A percentile compares a stretch with the other conserved stretches of the same genome.
phyloP scores from a whole-genome alignment of 1,140 invertebrate genomes.

The Scylla paramamosain region DNA sequence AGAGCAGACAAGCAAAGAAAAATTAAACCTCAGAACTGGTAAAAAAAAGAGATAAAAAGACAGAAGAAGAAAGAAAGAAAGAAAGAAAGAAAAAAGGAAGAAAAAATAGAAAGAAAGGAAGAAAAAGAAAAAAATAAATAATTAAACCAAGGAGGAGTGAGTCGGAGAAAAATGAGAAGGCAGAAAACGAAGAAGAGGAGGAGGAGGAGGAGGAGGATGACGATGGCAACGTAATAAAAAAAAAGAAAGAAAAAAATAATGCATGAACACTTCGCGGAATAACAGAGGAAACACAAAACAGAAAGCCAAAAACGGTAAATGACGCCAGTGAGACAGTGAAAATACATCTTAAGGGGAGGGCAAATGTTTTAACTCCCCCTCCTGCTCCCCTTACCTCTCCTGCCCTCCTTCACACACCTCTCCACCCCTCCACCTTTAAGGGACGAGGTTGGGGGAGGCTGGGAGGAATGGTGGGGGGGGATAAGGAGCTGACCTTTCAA shows the following conservation, averaged over 20 bases:
- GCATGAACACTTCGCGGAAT: too few relatives aligned
- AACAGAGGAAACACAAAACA: too few relatives aligned
- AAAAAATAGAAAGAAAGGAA: too few relatives aligned
- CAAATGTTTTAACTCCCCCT: conserved; percentile 26
- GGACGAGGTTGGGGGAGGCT: neutral
- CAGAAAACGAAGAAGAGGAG: neutral
- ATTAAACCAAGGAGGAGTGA: neutral
- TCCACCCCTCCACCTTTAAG: neutral
- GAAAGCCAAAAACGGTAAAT: too few relatives aligned
- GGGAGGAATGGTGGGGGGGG: neutral
- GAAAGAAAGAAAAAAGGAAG: too few relatives aligned
- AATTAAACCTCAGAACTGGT: neutral
- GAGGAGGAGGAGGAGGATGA: neutral
- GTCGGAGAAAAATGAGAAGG: neutral
- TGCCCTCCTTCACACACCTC: neutral
- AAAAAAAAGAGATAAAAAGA: neutral
- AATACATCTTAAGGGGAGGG: neutral
- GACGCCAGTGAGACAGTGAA: too few relatives aligned
- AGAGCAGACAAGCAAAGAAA: neutral
- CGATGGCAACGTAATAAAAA: neutral
- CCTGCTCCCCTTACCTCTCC: conserved; percentile 4
- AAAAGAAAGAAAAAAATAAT: too few relatives aligned
- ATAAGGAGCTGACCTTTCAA: too few relatives aligned
- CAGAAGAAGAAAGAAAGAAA: neutral
- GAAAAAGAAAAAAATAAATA: neutral